Conservation (phyloP, 2,113 vertebrate genomes). For the Tetrax tetrax region DNA sequence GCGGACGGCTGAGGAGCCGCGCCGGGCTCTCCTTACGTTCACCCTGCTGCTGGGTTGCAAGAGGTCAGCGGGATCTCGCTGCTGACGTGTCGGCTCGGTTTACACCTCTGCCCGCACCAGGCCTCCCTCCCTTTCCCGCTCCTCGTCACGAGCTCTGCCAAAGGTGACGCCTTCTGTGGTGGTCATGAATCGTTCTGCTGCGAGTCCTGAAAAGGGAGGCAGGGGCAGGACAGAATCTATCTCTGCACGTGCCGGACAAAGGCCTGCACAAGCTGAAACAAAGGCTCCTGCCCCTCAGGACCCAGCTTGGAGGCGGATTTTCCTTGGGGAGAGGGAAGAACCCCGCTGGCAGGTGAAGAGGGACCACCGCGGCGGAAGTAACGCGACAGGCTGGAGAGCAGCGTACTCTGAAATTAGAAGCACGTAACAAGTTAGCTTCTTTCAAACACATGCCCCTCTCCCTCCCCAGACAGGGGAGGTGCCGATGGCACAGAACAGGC, state of each 20-base stretch:
- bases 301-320: conserved; percentile 85
- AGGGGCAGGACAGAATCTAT: conserved; percentile 67
- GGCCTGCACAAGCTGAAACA: conserved; percentile 94
- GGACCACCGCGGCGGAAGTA: conserved; percentile 92
- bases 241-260: conserved; percentile 93
- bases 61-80: not conserved
- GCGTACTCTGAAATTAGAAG: conserved; percentile 83
- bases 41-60: not conserved
- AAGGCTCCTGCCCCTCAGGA: conserved; percentile 91
- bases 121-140: conserved; percentile 31
- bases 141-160: not conserved
- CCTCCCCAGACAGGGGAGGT: not conserved
- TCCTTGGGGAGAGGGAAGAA: conserved; percentile 86
- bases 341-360: conserved; percentile 83
- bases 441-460: rapidly evolving
- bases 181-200: not conserved
- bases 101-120: not conserved
- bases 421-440: rapidly evolving
- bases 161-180: not conserved
- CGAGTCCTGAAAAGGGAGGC: not conserved
- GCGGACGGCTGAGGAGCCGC: not conserved
- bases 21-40: not conserved
- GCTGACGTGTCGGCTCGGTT: not conserved
- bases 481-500: not conserved
- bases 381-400: conserved; percentile 89